Conservation (phyloP, 2,113 vertebrate species). For the Anguilla japonica region DNA sequence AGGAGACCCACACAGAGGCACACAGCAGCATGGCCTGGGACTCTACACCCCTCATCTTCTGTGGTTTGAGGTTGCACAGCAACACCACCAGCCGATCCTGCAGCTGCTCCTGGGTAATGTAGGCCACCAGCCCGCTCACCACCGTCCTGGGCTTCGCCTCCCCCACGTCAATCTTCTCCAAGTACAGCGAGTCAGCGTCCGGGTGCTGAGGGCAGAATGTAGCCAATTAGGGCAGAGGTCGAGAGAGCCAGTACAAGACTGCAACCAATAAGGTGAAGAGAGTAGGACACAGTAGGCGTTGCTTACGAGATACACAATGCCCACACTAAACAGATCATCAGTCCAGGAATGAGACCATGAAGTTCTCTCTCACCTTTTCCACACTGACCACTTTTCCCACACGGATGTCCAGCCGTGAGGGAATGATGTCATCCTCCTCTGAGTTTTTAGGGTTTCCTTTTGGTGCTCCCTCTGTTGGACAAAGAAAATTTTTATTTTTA, state of each 20-base stretch:
- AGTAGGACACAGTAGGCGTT: not conserved
- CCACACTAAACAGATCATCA: not conserved
- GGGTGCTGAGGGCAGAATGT: constrained; percentile 76
- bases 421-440: constrained; percentile 76
- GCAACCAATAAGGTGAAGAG: not conserved
- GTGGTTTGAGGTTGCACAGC: constrained; percentile 91
- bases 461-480: constrained; percentile 67
- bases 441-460: constrained; percentile 75
- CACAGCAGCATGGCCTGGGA: constrained; percentile 97
- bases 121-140: constrained; percentile 91
- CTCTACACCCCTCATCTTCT: constrained; percentile 96
- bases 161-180: constrained; percentile 91
- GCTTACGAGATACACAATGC: not conserved
- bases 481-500: constrained; percentile 17
- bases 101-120: constrained; percentile 79
- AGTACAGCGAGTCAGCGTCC: constrained; percentile 86
- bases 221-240: not conserved
- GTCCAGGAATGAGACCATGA: not conserved
- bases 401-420: constrained; percentile 88
- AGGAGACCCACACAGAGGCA: constrained; percentile 80
- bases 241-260: not conserved
- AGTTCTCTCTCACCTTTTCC: constrained; percentile 75
- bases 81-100: constrained; percentile 86
- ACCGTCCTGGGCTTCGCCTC: constrained; percentile 86
- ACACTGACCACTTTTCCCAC: constrained; percentile 90